phyloP scores from a whole-genome alignment of 2,888 invertebrate species.

The Zygogramma bicolorata region DNA sequence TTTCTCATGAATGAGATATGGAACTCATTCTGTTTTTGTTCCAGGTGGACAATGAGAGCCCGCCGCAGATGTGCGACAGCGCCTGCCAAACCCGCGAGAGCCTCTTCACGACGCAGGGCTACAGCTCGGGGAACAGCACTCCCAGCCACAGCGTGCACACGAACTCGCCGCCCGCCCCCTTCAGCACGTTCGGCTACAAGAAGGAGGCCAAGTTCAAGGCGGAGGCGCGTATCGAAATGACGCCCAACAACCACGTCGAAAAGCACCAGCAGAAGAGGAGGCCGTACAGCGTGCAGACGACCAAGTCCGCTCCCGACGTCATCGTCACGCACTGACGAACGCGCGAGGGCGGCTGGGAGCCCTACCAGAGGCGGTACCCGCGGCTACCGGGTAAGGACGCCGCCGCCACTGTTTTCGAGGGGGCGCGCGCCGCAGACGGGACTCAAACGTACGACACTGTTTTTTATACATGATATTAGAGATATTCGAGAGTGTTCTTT shows the following conservation, averaged over 20 bases:
- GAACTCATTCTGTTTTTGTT: no score
- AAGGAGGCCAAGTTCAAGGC: slow-evolving; percentile 68
- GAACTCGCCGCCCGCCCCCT: slow-evolving; percentile 65
- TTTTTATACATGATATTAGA: slow-evolving; percentile 58
- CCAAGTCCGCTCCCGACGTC: slow-evolving; percentile 91
- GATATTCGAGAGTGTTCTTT: slow-evolving; percentile 11
- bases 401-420: slow-evolving; percentile 25
- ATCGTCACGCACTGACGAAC: slow-evolving; percentile 85
- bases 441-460: slow-evolving; percentile 61
- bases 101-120: slow-evolving; percentile 70
- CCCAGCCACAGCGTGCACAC: slow-evolving; percentile 63
- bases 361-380: slow-evolving; percentile 71
- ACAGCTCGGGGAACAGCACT: slow-evolving; percentile 63
- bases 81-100: slow-evolving; percentile 89
- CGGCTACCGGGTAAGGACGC: slow-evolving; percentile 64
- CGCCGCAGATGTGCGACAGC: slow-evolving; percentile 77
- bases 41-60: slow-evolving; percentile 56
- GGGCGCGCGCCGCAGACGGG: slow-evolving; percentile 56
- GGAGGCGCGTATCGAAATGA: slow-evolving; percentile 74
- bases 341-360: slow-evolving; percentile 77
- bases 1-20: no score
- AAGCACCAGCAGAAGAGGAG: slow-evolving; percentile 53
- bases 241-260: slow-evolving; percentile 52
- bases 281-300: slow-evolving; percentile 85
- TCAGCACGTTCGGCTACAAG: slow-evolving; percentile 72